Conservation (phyloP, 2,113 vertebrate genomes). For the Otolemur garnettii region DNA sequence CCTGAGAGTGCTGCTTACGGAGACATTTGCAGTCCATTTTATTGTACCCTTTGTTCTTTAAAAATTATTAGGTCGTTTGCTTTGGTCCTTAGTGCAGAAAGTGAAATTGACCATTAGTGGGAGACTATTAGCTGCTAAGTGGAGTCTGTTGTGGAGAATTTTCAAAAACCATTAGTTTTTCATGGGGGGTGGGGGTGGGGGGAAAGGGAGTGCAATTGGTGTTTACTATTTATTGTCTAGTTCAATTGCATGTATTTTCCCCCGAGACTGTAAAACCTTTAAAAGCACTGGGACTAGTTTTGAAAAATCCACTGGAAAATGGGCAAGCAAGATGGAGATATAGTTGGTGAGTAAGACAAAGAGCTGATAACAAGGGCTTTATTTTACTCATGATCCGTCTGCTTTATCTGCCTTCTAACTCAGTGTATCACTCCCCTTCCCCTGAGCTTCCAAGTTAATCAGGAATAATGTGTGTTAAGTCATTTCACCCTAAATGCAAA, state of each 20-base stretch:
- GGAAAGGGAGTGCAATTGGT: background rate
- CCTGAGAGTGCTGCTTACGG: constrained; percentile 38
- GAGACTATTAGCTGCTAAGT: constrained; percentile 54
- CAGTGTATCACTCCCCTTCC: background rate
- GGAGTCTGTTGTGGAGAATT: constrained; percentile 40
- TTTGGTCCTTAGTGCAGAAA: constrained; percentile 44
- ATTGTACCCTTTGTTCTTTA: constrained; percentile 59
- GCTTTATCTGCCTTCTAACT: background rate
- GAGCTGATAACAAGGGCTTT: background rate
- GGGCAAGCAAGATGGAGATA: background rate
- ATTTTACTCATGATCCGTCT: background rate
- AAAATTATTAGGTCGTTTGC: constrained; percentile 57
- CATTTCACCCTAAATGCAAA: constrained; percentile 72
- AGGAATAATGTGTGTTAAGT: constrained; percentile 53
- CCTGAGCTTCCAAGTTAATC: constrained; percentile 61
- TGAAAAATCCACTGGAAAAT: constrained; percentile 25
- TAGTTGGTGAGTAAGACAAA: background rate
- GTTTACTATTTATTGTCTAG: constrained; percentile 50
- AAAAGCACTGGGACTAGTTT: background rate
- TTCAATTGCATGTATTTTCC: background rate
- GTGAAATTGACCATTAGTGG: constrained; percentile 41
- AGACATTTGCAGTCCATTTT: constrained; percentile 56
- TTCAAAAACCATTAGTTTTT: constrained; percentile 69
- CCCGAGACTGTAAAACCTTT: constrained; percentile 46
- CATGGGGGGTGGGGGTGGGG: background rate